Conservation (phyloP, 2,113 vertebrate genomes). For the Sapayoa aenigma region DNA sequence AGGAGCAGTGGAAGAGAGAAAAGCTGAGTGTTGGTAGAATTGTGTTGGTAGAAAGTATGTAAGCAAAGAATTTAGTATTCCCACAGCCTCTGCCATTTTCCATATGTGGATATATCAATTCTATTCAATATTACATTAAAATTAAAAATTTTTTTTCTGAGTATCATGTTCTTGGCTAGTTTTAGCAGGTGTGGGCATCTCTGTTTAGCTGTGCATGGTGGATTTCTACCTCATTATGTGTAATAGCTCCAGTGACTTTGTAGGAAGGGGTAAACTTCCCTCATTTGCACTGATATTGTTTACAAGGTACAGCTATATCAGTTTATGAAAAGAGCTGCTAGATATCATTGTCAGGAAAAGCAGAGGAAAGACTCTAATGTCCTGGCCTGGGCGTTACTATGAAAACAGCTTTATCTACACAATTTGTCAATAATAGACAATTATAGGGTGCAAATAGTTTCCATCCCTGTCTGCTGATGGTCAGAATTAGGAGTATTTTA, state of each 20-base stretch:
- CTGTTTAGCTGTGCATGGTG: neutral
- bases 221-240: neutral
- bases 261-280: neutral
- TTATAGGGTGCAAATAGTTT: neutral
- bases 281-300: neutral
- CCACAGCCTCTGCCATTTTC: neutral
- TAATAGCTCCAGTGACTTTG: neutral
- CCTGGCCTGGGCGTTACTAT: neutral
- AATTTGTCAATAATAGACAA: neutral
- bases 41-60: neutral
- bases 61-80: neutral
- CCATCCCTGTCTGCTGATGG: neutral
- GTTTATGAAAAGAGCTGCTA: neutral
- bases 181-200: neutral
- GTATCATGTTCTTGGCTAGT: neutral
- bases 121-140: neutral
- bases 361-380: neutral
- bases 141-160: neutral
- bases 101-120: neutral
- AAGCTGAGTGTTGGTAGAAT: neutral
- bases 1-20: neutral
- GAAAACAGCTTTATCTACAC: neutral
- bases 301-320: neutral
- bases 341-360: neutral
- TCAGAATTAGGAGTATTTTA: neutral